Percentiles rank a stretch among this genome's conserved stretches.
phyloP scores from a whole-genome alignment of 2,797 vertebrate species.

The Pseudomugil tenellus region DNA sequence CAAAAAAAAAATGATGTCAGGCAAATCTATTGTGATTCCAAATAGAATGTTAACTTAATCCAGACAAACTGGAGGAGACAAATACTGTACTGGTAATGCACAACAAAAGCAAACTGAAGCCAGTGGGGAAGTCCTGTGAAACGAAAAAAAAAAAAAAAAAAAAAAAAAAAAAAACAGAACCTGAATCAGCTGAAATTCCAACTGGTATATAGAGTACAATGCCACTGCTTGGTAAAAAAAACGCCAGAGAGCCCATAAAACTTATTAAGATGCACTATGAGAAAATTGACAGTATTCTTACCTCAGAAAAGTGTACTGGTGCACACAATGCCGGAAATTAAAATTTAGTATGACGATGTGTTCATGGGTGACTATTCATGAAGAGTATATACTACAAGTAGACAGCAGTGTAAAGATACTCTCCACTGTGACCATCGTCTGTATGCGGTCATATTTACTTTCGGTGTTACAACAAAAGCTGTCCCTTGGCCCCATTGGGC shows the following conservation, averaged over 20 bases:
- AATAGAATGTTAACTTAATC: too few species aligned
- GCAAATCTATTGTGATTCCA: background rate
- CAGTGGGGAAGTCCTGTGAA: background rate
- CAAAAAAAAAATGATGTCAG: background rate
- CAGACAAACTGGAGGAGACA: background rate
- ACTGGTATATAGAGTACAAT: background rate
- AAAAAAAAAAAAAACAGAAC: background rate
- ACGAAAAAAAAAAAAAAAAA: too few species aligned
- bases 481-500: too few species aligned
- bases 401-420: too few species aligned
- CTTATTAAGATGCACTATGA: background rate
- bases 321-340: background rate
- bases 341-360: too few species aligned
- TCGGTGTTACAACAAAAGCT: too few species aligned
- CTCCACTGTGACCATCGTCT: too few species aligned
- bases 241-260: background rate
- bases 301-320: background rate
- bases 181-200: background rate
- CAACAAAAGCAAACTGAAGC: background rate
- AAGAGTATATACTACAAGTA: too few species aligned
- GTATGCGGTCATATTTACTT: too few species aligned
- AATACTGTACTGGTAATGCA: constrained; percentile 1
- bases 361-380: too few species aligned
- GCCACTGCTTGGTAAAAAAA: background rate
- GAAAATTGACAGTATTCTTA: background rate